Base-by-base conservation (phyloP, 2,888 invertebrate species). In the Callinectes sapidus region DNA sequence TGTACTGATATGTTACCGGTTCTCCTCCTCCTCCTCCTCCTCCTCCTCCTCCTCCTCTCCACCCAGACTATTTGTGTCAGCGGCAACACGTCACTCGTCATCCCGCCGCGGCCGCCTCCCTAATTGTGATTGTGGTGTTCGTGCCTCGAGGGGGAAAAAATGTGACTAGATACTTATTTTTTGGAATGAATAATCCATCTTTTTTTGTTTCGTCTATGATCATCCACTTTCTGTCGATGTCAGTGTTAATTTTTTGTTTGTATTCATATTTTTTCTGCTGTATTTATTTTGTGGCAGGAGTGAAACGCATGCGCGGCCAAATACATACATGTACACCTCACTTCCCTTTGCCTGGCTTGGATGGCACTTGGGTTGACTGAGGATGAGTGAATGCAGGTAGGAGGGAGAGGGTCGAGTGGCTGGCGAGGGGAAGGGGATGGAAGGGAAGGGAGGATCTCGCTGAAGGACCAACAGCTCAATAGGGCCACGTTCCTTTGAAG, bases 401-500 rank as follows among this genome's bases (percentile, higher is more conserved):
- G 81, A 32, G 81, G 81, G 81, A 35, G 81, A 81, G 81, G 81
- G 81, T 81, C 35, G 35, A 16, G 32, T 35, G 81, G 10, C 35
- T 32, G 23, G 81, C 3, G 81, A 81, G 16, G 81, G 81, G 81
- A 32, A 81, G 32, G 18, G 81, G 23, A 61, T 16, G 13, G 81
- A 81, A 35, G 81, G 81, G 81, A 32, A 81, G 32, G 18, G 81
- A 81, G 35, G 35, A 16, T 18, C 81, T 81, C 16, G 32, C 81
- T 81, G 81, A 81, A 81, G 35, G 81, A 32, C 81, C 18, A 48
- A 48, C 88, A 88, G 35, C 54, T 88, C 54, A 88, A 88, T 88
- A 88, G 88, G 55, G 55, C 54, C 81, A 61, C 88, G 18, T 88
- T 32, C 35, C 88, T 88, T 88, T 88, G 88, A 88, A 61, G 88